These are phyloP conservation scores for Stenodema calcarata DNA, from an alignment of 2,888 invertebrate species.

Conservation along the genomic window DNA sequence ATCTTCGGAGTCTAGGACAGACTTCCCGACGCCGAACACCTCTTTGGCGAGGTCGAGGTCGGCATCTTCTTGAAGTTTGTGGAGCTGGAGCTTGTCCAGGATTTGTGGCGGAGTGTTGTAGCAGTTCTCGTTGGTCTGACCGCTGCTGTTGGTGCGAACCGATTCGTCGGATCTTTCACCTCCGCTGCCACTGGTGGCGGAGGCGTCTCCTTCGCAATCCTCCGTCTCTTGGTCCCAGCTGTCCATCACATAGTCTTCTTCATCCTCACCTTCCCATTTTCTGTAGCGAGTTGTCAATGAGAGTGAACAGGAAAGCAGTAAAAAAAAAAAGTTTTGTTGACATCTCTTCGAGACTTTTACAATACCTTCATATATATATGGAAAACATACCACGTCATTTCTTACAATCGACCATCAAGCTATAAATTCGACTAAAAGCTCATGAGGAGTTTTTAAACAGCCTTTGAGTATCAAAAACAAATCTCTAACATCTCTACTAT, in stretches of 20 bases:
- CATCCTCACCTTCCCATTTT: slow-evolving; percentile 36
- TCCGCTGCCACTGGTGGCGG: not conserved
- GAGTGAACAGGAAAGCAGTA: too few relatives aligned
- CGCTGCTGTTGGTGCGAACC: not conserved
- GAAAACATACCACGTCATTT: too few relatives aligned
- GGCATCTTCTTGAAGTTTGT: slow-evolving; percentile 21
- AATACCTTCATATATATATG: too few relatives aligned
- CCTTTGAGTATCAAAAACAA: too few relatives aligned
- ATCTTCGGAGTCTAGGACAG: slow-evolving; percentile 5
- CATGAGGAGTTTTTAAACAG: too few relatives aligned
- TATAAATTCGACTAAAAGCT: too few relatives aligned
- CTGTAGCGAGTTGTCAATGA: not conserved
- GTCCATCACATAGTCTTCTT: slow-evolving; percentile 24
- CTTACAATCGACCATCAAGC: too few relatives aligned
- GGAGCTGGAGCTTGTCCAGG: not conserved
- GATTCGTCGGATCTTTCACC: not conserved
- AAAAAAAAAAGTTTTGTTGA: too few relatives aligned
- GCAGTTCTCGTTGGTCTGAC: not conserved
- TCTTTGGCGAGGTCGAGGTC: slow-evolving; percentile 35
- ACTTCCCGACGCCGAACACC: slow-evolving; percentile 14
- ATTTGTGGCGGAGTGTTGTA: not conserved
- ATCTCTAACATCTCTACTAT: too few relatives aligned
- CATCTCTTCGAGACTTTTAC: too few relatives aligned
- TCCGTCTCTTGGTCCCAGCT: slow-evolving; percentile 40
- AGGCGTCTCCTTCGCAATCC: not conserved